Evolutionary conservation across 1,140 invertebrate genomes (phyloP).

Genomic region (Hormaphis cornu): DNA sequence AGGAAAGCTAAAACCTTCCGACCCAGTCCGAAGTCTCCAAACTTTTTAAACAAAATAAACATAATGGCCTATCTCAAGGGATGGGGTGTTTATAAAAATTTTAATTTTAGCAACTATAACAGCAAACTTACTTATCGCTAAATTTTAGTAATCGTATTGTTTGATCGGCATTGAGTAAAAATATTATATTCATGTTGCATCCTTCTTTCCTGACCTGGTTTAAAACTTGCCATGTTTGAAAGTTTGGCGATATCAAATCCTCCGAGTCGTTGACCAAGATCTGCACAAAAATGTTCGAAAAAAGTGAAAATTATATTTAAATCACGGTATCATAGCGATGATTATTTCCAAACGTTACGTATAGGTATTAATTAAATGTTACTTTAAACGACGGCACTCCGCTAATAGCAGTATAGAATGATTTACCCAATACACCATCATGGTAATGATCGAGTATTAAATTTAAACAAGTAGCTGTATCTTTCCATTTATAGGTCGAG

Average conservation of each 20-base stretch:
- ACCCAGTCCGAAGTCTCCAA: no score
- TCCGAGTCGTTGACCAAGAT: conserved; percentile 54
- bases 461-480: background rate
- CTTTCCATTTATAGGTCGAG: conserved; percentile 13
- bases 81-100: no score
- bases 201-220: conserved; percentile 50
- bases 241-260: conserved; percentile 53
- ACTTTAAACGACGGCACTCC: conserved; percentile 21
- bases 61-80: no score
- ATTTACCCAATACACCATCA: background rate
- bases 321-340: background rate
- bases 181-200: conserved; percentile 61
- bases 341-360: background rate
- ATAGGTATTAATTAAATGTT: background rate
- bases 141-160: conserved; percentile 54
- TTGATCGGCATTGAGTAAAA: conserved; percentile 62
- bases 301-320: background rate
- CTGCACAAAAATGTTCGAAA: conserved; percentile 42
- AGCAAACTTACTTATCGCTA: conserved; percentile 52
- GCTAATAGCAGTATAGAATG: background rate
- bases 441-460: conserved; percentile 7
- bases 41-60: no score
- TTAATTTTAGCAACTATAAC: no score
- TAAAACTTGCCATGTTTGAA: conserved; percentile 48
- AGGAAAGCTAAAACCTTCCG: no score